A percentile compares a stretch with the other conserved stretches of the same genome.
phyloP scores from a whole-genome alignment of 2,797 vertebrate genomes.

The Halcyon smyrnensis region DNA sequence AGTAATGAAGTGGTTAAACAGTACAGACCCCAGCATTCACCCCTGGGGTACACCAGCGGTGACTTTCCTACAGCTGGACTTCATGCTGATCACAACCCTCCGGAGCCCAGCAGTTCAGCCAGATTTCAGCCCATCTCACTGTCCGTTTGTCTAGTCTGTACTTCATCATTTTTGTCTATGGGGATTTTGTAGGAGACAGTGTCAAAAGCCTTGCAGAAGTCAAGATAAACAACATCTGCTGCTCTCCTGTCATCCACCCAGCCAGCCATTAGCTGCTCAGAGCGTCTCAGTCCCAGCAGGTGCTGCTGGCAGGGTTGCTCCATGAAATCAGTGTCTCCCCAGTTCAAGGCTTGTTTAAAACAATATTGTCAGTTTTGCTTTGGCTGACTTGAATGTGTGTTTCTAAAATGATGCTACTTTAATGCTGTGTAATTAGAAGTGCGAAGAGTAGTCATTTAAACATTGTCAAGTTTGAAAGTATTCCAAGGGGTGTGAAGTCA shows the following conservation, averaged over 20 bases:
- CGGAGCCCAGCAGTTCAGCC: background rate
- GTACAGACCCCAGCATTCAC: background rate
- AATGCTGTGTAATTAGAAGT: background rate
- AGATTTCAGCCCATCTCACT: background rate
- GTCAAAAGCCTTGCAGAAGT: constrained; percentile 11
- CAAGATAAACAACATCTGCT: constrained; percentile 27
- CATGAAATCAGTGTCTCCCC: background rate
- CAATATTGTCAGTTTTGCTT: background rate
- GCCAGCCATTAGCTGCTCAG: background rate
- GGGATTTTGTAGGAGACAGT: background rate
- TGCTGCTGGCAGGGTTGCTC: background rate
- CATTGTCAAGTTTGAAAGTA: background rate
- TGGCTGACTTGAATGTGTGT: background rate
- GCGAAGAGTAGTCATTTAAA: background rate
- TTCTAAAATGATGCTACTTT: constrained; percentile 8
- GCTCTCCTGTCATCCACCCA: background rate
- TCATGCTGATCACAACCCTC: background rate
- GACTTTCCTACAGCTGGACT: background rate
- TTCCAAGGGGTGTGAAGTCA: background rate
- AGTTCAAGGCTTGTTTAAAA: background rate
- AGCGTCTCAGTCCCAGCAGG: background rate
- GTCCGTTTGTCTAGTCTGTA: background rate
- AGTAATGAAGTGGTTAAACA: background rate
- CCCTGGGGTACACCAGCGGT: background rate
- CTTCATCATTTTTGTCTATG: background rate